Base-by-base conservation (phyloP, 2,888 invertebrate genomes). In the Rhyacophila evoluta region DNA sequence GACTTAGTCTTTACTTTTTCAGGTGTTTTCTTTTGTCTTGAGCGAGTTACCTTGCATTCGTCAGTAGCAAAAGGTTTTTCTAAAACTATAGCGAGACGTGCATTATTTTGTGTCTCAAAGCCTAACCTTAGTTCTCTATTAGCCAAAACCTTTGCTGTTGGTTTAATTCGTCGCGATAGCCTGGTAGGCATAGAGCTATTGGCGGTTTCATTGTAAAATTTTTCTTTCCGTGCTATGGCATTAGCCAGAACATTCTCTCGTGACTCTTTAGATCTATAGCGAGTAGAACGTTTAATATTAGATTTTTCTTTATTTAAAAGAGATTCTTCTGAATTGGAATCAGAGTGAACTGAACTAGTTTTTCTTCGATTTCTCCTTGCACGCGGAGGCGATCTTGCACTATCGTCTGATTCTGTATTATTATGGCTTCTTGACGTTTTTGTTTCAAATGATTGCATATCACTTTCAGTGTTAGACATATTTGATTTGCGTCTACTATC, bases 151-250 rank as follows among this genome's bases (percentile, higher is more conserved):
- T 93, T 93, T 5, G 92, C 90, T 1, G 93, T 93, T 5, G 93
- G 92, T 84, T 93, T 93, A 74, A 93, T 91, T 75, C 92, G 89
- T 2, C 93, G 88, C 1, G 86, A 84, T 1, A 87, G 84, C 11
- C 82, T 74, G 70, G 82, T 80, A 80, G 83, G 82, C 4, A 74
- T 81, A 19, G 82, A 77, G 8, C 83, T 82, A 19, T 55, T 55
- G 74, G 1, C 84, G 2, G 88, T 84, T 83, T 91, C 90, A 83
- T 92, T 92, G 83, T 92, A 93, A 0, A 92, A 92, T 83, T 94
- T 94, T 85, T 94, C 93, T 84, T 94, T 94, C 11, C 93, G 89
- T 0, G 93, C 93, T 83, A 94, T 94, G 8, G 94, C 94, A 85
- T 91, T 92, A 81, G 94, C 93, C 25, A 94, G 85, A 33, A 94